Base-by-base conservation (phyloP, 2,113 vertebrate genomes). In the Toxotes jaculatrix region DNA sequence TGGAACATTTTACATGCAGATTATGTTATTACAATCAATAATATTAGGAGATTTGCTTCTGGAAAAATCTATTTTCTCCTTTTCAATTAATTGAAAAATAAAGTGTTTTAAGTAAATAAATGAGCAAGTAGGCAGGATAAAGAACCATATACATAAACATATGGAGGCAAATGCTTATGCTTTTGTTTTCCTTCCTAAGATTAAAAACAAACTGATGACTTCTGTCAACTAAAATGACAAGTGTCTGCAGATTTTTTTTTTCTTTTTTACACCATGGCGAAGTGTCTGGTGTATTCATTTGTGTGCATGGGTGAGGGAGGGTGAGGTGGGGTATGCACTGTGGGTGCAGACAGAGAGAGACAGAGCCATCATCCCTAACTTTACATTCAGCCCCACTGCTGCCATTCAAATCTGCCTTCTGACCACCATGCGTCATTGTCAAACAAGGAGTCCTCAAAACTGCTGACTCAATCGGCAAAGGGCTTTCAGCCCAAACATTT, bases 401-500 rank as follows among this genome's bases (percentile, higher is more conserved):
- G 82, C 63, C 82, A 49, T 19, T 57, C 61, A 65, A 16, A 9
- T 59, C 57, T 2, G 16, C 65, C 65, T 1, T 16, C 66, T 38
- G 62, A 59, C 67, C 82, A 59, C 23, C 73, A 19, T 87, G 64
- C 76, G 61, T 76, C 75, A 86, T 9, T 72, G 51, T 64, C 71
- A 64, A 32, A 59, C 55, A 43, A 56, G n/a, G 42, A 43, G 6
- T 42, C 13, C 32, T 16, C 7, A 23, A 59, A 74, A 42, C 61
- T 73, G 77, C 59, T 65, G 68, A 81, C 57, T 73, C 72, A 49
- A 10, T 1, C 7, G 16, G 13, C 34, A 53, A 4, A 65, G 7
- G 13, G 21, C 16, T 7, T 21, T 45, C 23, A 56, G 4, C 5
- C 4, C 36, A 68, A 53, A 63, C 56, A 51, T 85, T 74, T 60